phyloP scores from a whole-genome alignment of 2,113 vertebrate genomes.

The Saccopteryx leptura region DNA sequence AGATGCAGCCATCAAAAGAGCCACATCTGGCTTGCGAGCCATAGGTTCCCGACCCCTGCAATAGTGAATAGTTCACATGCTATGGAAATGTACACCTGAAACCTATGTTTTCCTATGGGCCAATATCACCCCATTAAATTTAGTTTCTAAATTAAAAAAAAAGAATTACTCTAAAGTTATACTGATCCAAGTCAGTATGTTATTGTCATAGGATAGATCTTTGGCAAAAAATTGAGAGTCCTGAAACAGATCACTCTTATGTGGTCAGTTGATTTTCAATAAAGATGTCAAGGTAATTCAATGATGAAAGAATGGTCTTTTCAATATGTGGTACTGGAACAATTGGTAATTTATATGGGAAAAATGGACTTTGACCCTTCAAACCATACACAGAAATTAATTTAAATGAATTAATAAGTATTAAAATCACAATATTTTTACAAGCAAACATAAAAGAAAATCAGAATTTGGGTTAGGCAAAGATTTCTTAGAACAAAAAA shows the following conservation, averaged over 20 bases:
- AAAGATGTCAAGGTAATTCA: slow-evolving; percentile 16
- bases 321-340: not conserved
- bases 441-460: not conserved
- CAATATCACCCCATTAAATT: too few species aligned
- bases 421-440: not conserved
- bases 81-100: too few species aligned
- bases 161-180: not conserved
- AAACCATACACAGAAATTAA: not conserved
- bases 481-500: slow-evolving; percentile 8
- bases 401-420: not conserved
- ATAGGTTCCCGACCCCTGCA: too few species aligned
- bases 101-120: too few species aligned
- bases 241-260: not conserved
- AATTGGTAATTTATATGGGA: not conserved
- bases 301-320: slow-evolving; percentile 1
- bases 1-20: too few species aligned
- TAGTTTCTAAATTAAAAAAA: not conserved
- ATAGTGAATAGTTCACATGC: too few species aligned
- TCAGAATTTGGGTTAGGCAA: not conserved
- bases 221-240: not conserved
- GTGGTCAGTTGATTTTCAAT: slow-evolving; percentile 6
- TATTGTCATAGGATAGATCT: not conserved
- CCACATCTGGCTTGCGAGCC: too few species aligned
- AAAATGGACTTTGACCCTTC: not conserved
- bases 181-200: not conserved